phyloP scores from a whole-genome alignment of 2,888 invertebrate species.

The Habrosyne pyritoides region DNA sequence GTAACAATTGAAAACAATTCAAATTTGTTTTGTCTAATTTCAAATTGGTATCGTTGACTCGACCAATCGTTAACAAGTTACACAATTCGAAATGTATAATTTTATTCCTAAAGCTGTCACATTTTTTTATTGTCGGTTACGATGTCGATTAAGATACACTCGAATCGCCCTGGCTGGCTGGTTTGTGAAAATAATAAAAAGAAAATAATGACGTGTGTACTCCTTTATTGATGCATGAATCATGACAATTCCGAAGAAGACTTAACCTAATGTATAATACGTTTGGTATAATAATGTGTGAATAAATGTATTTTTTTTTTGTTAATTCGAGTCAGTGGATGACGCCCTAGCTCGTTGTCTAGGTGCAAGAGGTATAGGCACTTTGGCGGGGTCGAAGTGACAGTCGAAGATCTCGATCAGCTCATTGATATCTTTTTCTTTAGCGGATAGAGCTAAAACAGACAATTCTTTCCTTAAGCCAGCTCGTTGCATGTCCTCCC shows the following conservation, averaged over 20 bases:
- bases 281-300: constrained; percentile 64
- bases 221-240: constrained; percentile 72
- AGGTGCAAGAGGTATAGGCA: constrained; percentile 76
- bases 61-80: too few relatives aligned
- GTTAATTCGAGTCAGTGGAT: constrained; percentile 11
- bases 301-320: too few relatives aligned
- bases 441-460: constrained; percentile 83
- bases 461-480: constrained; percentile 84
- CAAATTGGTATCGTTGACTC: too few relatives aligned
- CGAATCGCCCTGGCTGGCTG: too few relatives aligned
- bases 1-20: too few relatives aligned
- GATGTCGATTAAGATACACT: too few relatives aligned
- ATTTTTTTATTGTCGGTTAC: too few relatives aligned
- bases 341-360: constrained; percentile 61
- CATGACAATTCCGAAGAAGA: constrained; percentile 70
- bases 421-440: constrained; percentile 88
- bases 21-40: too few relatives aligned
- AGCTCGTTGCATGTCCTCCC: constrained; percentile 78
- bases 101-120: too few relatives aligned
- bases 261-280: constrained; percentile 76
- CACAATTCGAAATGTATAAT: too few relatives aligned
- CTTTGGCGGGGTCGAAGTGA: constrained; percentile 90
- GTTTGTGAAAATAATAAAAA: constrained; percentile 38
- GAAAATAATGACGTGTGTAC: constrained; percentile 54
- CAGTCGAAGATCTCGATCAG: constrained; percentile 90